phyloP scores from a whole-genome alignment of 1,140 invertebrate species.

The Hyles euphorbiae region DNA sequence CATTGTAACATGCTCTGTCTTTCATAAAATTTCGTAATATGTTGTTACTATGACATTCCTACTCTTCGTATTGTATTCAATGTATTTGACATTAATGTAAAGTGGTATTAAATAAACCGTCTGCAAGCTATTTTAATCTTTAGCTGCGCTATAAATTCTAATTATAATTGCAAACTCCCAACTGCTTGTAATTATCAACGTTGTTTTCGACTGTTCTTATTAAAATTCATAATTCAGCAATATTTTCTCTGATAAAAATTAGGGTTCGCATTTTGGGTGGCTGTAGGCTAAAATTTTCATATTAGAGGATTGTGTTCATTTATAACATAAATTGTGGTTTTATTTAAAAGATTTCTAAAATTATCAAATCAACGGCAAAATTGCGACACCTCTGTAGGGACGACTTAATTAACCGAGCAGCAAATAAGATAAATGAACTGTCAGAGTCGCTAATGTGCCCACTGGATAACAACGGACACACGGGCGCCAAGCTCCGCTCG shows the following conservation, averaged over 20 bases:
- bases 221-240: slow-evolving; percentile 2
- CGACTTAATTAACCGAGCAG: slow-evolving; percentile 59
- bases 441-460: slow-evolving; percentile 53
- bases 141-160: not conserved
- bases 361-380: slow-evolving; percentile 55
- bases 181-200: not conserved
- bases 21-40: too few species aligned
- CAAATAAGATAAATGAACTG: slow-evolving; percentile 67
- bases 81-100: too few species aligned
- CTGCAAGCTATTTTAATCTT: too few species aligned
- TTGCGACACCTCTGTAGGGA: slow-evolving; percentile 46
- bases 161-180: slow-evolving; percentile 5
- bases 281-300: too few species aligned
- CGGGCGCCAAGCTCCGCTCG: slow-evolving; percentile 11
- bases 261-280: too few species aligned
- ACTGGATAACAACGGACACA: slow-evolving; percentile 31
- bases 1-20: too few species aligned
- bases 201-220: not conserved
- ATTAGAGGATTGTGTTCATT: too few species aligned
- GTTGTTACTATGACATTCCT: too few species aligned
- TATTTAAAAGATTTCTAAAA: slow-evolving; percentile 32
- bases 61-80: too few species aligned
- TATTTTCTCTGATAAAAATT: not conserved
- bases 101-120: too few species aligned
- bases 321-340: too few species aligned